Base-by-base conservation (phyloP, 2,113 vertebrate species). In the Eubucco bourcierii region DNA sequence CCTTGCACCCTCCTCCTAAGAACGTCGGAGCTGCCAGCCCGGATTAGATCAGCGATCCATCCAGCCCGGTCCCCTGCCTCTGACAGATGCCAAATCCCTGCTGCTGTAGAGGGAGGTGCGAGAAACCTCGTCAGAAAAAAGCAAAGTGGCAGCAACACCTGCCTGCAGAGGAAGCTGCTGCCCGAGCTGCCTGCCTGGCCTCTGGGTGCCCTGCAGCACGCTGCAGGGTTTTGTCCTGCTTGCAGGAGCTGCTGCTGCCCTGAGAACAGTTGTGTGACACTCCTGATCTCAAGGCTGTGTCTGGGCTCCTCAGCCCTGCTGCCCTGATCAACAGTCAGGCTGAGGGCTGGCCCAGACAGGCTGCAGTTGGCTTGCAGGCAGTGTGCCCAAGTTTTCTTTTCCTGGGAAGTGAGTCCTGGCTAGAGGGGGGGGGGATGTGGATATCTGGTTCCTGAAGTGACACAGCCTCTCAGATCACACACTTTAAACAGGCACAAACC, bases 21-120 rank as follows among this genome's bases (percentile, higher is more conserved):
- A 97, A 95, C 90, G 90, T 11, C 92, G 95, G 81, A 96, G 89
- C 90, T 96, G 96, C 92, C 97, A 95, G 67, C 58, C 73, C 56
- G 84, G 89, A 96, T 97, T 96, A 97, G 87, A 95, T 90, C 95
- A 96, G 84, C 6, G 47, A 97, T 96, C 91, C 88, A 89, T 97
- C 92, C 93, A 95, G 84, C 3, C 0, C 80, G 83, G 90, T 95
- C 75, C 84, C 88, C 44, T 84, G 84, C 83, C 92, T 96, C 90
- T 96, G 94, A 95, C 94, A 95, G 92, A 91, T 95, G 96, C 95
- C 84, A 90, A 96, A 93, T 95, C 94, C 89, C 17, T 44, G 71
- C 84, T 93, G 91, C 83, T 94, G 94, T 92, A 84, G 60, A 90
- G 60, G 64, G 93, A 95, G 91, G 87, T 93, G 94, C 6, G 25